These are phyloP conservation scores for Tinamus major DNA, from an alignment of 2,797 vertebrate species.

Conservation along the genomic window DNA sequence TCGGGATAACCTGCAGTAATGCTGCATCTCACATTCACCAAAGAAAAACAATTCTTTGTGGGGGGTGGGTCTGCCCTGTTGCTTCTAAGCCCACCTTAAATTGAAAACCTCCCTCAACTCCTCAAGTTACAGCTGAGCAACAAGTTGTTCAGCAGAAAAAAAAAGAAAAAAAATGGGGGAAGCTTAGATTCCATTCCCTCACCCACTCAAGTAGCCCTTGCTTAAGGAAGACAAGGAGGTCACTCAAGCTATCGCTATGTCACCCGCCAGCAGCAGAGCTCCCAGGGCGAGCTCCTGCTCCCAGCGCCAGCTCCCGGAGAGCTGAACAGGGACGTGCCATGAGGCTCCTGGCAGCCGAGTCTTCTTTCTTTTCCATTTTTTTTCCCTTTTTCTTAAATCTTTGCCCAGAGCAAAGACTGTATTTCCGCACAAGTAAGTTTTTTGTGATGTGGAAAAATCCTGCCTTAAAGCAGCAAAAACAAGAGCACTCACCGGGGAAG, in stretches of 20 bases:
- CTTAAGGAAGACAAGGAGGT: not conserved
- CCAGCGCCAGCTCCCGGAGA: no score
- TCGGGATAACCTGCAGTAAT: not conserved
- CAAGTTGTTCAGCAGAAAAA: not conserved
- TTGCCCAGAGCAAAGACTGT: not conserved
- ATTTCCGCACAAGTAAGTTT: not conserved
- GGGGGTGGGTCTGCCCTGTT: not conserved
- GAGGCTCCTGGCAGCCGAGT: not conserved
- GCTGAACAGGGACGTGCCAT: not conserved
- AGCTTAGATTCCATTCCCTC: not conserved
- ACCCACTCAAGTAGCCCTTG: not conserved
- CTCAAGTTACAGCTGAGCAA: not conserved
- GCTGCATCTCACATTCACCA: not conserved
- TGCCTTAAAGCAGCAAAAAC: not conserved
- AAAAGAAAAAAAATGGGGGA: not conserved
- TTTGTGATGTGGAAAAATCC: not conserved
- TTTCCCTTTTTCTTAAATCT: not conserved
- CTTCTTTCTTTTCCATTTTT: not conserved
- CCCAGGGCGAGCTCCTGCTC: not conserved
- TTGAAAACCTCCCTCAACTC: not conserved
- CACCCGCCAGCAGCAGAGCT: not conserved
- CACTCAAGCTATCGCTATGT: rapidly evolving
- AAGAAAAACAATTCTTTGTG: not conserved
- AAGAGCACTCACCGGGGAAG: not conserved
- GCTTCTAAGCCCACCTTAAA: not conserved